Evolutionary conservation across 2,888 invertebrate species (phyloP).

Genomic region (Eumerus sabulonum): DNA sequence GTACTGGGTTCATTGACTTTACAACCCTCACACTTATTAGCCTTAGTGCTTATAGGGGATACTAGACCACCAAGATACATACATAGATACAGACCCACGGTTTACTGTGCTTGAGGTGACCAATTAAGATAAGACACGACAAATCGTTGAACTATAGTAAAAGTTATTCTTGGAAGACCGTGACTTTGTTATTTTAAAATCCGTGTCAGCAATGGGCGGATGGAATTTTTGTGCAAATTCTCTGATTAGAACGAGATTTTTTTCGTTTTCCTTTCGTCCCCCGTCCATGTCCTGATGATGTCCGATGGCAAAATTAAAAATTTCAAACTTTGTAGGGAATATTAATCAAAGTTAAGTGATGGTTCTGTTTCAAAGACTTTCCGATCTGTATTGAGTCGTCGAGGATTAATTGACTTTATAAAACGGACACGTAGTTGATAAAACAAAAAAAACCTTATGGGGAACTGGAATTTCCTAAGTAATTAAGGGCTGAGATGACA

Average conservation of each 20-base stretch:
- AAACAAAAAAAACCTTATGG: too few relatives aligned
- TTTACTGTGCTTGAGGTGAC: constrained; percentile 25
- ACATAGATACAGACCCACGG: neutral
- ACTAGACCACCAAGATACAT: neutral
- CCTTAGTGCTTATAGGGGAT: neutral
- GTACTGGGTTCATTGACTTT: neutral
- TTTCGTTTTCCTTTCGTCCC: too few relatives aligned
- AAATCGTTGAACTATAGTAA: constrained; percentile 14
- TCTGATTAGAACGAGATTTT: constrained; percentile 34
- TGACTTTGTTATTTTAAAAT: constrained; percentile 1
- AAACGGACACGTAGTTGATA: too few relatives aligned
- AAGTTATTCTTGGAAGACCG: neutral
- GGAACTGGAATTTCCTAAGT: too few relatives aligned
- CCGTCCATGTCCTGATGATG: too few relatives aligned
- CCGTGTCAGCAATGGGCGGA: neutral
- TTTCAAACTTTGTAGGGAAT: neutral
- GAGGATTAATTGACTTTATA: too few relatives aligned
- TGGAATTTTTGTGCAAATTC: constrained; percentile 25
- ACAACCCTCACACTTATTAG: neutral
- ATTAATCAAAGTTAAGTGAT: neutral
- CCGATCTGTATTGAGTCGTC: too few relatives aligned
- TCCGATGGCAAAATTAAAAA: too few relatives aligned
- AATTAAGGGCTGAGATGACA: too few relatives aligned
- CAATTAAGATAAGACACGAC: constrained; percentile 48
- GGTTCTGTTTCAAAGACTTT: too few relatives aligned